phyloP scores from a whole-genome alignment of 64 coral and sea anemone genomes.

The Anthopleura sola region DNA sequence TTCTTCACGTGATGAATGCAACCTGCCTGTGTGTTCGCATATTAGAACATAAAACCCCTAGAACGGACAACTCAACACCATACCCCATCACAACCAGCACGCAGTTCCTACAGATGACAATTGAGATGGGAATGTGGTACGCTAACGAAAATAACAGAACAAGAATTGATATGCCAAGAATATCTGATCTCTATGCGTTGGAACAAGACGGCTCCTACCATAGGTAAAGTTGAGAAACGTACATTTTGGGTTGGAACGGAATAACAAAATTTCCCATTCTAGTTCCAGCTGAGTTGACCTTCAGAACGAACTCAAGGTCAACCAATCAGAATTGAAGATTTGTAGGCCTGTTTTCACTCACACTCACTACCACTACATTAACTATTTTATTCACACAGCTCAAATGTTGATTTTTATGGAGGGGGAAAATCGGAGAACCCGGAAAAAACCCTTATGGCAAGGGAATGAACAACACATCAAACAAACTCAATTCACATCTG shows the following conservation, averaged over 20 bases:
- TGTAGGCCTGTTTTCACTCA: no score
- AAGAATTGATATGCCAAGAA: constrained; percentile 48
- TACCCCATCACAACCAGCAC: constrained; percentile 33
- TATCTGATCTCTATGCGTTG: constrained; percentile 63
- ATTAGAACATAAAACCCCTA: constrained; percentile 58
- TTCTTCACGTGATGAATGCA: constrained; percentile 57
- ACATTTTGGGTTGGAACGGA: not conserved
- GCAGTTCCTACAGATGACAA: constrained; percentile 71
- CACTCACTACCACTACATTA: no score
- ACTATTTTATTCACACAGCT: no score
- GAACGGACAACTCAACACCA: not conserved
- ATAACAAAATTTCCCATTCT: no score
- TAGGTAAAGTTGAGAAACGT: constrained; percentile 11
- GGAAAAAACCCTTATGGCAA: no score
- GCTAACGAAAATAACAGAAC: constrained; percentile 31
- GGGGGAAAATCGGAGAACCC: no score
- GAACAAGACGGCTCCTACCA: constrained; percentile 39
- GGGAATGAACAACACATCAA: no score
- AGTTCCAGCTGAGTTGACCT: no score
- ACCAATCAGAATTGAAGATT: no score
- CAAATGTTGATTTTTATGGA: no score
- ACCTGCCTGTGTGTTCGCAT: constrained; percentile 81
- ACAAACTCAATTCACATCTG: no score
- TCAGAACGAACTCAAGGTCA: no score
- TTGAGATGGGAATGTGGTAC: constrained; percentile 78